Evolutionary conservation across 1,140 invertebrate species (phyloP).

Genomic region (Plodia interpunctella): DNA sequence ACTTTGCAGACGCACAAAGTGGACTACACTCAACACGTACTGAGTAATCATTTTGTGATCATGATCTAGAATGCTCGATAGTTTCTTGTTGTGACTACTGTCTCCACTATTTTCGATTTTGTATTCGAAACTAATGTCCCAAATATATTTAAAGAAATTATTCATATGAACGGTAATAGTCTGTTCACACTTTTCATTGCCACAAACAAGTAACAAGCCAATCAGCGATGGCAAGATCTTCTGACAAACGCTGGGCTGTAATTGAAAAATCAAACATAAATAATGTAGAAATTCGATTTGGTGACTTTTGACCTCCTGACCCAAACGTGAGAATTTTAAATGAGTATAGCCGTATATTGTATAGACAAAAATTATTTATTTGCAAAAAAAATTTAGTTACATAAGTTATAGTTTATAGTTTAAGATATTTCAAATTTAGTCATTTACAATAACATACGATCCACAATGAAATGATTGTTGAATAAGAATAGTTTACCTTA

Average conservation of each 20-base stretch:
- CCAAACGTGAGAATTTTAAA: no score
- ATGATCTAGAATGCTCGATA: slow-evolving; percentile 26
- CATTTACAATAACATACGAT: no score
- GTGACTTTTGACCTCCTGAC: no score
- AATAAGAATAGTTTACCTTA: background rate
- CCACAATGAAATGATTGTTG: no score
- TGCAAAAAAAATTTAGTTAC: no score
- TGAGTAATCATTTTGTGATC: slow-evolving; percentile 54
- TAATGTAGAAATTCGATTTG: no score
- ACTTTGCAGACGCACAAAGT: slow-evolving; percentile 55
- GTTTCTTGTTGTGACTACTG: slow-evolving; percentile 14
- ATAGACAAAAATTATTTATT: no score
- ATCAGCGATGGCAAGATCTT: slow-evolving; percentile 56
- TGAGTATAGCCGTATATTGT: no score
- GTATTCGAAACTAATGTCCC: slow-evolving; percentile 40
- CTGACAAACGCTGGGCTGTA: slow-evolving; percentile 41
- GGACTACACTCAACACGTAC: slow-evolving; percentile 49
- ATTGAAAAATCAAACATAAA: background rate
- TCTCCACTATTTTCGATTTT: slow-evolving; percentile 31
- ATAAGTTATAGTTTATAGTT: no score
- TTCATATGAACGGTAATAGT: slow-evolving; percentile 50
- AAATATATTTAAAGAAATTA: slow-evolving; percentile 49
- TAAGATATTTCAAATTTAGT: no score
- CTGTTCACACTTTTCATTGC: slow-evolving; percentile 36
- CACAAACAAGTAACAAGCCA: slow-evolving; percentile 47